Base-by-base conservation (phyloP, 1,140 invertebrate genomes). In the Zophobas atratus region DNA sequence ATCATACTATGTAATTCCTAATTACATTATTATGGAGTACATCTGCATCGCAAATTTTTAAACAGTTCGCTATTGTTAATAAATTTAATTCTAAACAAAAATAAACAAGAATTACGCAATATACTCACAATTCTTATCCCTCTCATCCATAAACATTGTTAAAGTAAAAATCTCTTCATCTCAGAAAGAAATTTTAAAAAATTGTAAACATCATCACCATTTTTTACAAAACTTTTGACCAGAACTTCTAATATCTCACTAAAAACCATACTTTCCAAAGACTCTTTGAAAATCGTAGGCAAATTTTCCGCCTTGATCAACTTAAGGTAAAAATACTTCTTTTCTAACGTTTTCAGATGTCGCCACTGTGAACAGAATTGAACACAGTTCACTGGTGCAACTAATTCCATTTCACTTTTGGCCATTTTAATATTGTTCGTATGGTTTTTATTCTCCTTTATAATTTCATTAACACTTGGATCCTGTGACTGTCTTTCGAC, bases 41-140 rank as follows among this genome's bases (percentile, higher is more conserved):
- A 20, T 20, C 20, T 20, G 20, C 20, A 20, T 20, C 20, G 20
- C 20, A 20, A 20, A 20, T 20, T 20, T 20, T 20, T 20, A 20
- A 20, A 20, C 20, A 20, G 20, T 20, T 20, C 20, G 20, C 20
- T 20, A 20, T 20, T 20, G 20, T 20, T 20, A 20, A 20, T 20
- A 20, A 20, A 20, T 20, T 20, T 20, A 20, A 20, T 20, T 20
- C 20, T 20, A 20, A 20, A 20, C 20, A 20, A 20, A 20, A 20
- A 20, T 20, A 20, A 20, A 20, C 20, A 20, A 20, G 20, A 20
- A 20, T 20, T 20, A 20, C 20, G 20, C 20, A 20, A 20, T 20
- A 4, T 70, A 81, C 83, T 84, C 80, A 84, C 84, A 75, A 36
- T 82, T 81, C 79, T 83, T 85, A 81, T 85, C 84, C 53, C 41